Evolutionary conservation across 2,113 vertebrate genomes (phyloP).

Genomic region (Poeciliopsis turrubarensis): DNA sequence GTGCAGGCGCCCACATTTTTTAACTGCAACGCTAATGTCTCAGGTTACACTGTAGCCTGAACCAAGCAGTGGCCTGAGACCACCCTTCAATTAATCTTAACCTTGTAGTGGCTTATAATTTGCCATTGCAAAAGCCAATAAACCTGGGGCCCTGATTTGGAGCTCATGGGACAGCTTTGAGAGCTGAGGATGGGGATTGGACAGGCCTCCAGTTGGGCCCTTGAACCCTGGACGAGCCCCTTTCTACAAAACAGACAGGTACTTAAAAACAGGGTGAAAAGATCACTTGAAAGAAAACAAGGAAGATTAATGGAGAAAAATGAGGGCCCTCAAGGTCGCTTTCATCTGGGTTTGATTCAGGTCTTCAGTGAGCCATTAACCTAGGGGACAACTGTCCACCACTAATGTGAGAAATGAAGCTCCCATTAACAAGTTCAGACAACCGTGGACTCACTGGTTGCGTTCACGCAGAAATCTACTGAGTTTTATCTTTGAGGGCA

Average conservation of each 20-base stretch:
- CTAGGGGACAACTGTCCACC: conserved; percentile 83
- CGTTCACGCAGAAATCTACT: conserved; percentile 9
- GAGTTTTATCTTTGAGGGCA: conserved; percentile 7
- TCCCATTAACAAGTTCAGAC: conserved; percentile 64
- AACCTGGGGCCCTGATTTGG: conserved; percentile 75
- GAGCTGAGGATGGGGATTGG: conserved; percentile 62
- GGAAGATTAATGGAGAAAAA: conserved; percentile 85
- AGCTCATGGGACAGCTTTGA: conserved; percentile 67
- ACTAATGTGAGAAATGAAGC: conserved; percentile 80
- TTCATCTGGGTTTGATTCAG: conserved; percentile 84
- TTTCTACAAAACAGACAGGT: conserved; percentile 80
- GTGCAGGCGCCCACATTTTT: conserved; percentile 77
- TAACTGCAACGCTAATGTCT: conserved; percentile 71
- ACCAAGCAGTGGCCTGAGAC: conserved; percentile 70
- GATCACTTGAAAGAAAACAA: conserved; percentile 86
- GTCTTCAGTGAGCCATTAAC: conserved; percentile 83
- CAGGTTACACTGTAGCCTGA: conserved; percentile 78
- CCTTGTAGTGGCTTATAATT: conserved; percentile 84
- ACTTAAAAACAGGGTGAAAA: conserved; percentile 85
- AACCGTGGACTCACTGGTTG: conserved; percentile 13
- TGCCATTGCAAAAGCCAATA: conserved; percentile 84
- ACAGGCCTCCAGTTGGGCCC: conserved; percentile 75
- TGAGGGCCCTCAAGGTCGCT: conserved; percentile 79
- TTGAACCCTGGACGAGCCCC: conserved; percentile 77
- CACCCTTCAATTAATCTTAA: conserved; percentile 86